These are phyloP conservation scores for Muntiacus reevesi DNA, from an alignment of 2,113 vertebrate species.

Conservation along the genomic window DNA sequence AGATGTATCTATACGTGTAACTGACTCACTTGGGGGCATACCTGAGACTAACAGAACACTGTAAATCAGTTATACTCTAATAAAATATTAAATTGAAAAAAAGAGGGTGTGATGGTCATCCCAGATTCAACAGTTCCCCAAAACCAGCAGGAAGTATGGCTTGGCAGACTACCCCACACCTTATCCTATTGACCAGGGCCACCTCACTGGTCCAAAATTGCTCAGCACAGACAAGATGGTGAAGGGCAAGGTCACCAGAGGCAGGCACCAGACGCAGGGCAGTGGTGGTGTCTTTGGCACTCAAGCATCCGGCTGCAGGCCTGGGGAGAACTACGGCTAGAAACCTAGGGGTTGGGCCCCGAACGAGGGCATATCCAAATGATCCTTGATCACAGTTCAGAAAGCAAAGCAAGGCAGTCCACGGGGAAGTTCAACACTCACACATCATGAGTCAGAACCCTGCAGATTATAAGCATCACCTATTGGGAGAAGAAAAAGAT, in stretches of 20 bases:
- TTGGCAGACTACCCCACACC: slow-evolving; percentile 81
- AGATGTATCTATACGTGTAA: neutral
- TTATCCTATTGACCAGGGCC: slow-evolving; percentile 78
- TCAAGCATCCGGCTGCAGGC: slow-evolving; percentile 80
- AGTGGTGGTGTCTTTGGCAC: slow-evolving; percentile 79
- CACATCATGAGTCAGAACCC: slow-evolving; percentile 72
- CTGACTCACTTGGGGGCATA: neutral
- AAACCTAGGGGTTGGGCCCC: slow-evolving; percentile 82
- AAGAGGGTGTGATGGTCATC: neutral
- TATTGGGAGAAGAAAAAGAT: slow-evolving; percentile 89
- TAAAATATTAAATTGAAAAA: neutral
- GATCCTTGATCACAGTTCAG: slow-evolving; percentile 86
- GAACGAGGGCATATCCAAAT: slow-evolving; percentile 85
- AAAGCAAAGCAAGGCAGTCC: slow-evolving; percentile 93
- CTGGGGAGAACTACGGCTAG: slow-evolving; percentile 83
- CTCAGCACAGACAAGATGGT: slow-evolving; percentile 84
- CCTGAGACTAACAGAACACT: neutral
- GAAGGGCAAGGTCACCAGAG: slow-evolving; percentile 83
- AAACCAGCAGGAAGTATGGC: slow-evolving; percentile 77
- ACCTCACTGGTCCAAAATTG: slow-evolving; percentile 53
- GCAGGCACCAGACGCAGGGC: slow-evolving; percentile 82
- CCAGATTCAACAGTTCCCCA: slow-evolving; percentile 77
- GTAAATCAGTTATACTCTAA: neutral
- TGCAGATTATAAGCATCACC: slow-evolving; percentile 83
- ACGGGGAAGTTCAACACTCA: slow-evolving; percentile 84